A percentile compares a stretch with the other conserved stretches of the same genome.
Evolutionary conservation across 2,888 invertebrate species (phyloP).

Genomic region (Nematopogon swammerdamellus): DNA sequence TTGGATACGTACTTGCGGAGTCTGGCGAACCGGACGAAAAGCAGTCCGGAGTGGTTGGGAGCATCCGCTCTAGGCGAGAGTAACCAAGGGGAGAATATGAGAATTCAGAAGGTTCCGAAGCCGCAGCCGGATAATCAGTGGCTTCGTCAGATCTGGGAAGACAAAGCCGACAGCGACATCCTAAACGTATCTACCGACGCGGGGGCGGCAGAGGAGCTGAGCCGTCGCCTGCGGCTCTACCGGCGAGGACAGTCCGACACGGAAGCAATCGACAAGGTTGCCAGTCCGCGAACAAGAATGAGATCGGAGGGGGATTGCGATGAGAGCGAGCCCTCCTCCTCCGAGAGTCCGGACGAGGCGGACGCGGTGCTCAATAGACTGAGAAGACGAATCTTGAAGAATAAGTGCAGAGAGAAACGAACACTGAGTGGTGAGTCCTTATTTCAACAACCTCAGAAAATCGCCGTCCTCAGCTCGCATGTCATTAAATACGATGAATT

Average conservation of each 20-base stretch:
- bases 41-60: constrained; percentile 41
- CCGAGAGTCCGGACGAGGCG: constrained; percentile 51
- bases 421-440: constrained; percentile 30
- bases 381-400: constrained; percentile 48
- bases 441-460: constrained; percentile 22
- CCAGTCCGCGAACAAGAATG: constrained; percentile 23
- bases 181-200: constrained; percentile 39
- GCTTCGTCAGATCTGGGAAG: constrained; percentile 23
- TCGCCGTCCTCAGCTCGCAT: no score
- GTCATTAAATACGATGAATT: no score
- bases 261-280: constrained; percentile 20
- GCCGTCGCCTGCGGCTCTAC: constrained; percentile 48
- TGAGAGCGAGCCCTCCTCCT: constrained; percentile 34
- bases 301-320: constrained; percentile 27
- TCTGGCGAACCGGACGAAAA: constrained; percentile 35
- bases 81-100: no score
- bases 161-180: constrained; percentile 36
- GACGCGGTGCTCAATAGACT: constrained; percentile 47
- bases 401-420: constrained; percentile 44
- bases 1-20: constrained; percentile 52
- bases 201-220: constrained; percentile 43
- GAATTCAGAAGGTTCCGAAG: neutral
- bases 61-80: neutral
- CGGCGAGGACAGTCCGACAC: constrained; percentile 49
- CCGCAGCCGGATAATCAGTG: constrained; percentile 19